phyloP scores from a whole-genome alignment of 2,113 vertebrate species.

The Andinoacara biseriatus region DNA sequence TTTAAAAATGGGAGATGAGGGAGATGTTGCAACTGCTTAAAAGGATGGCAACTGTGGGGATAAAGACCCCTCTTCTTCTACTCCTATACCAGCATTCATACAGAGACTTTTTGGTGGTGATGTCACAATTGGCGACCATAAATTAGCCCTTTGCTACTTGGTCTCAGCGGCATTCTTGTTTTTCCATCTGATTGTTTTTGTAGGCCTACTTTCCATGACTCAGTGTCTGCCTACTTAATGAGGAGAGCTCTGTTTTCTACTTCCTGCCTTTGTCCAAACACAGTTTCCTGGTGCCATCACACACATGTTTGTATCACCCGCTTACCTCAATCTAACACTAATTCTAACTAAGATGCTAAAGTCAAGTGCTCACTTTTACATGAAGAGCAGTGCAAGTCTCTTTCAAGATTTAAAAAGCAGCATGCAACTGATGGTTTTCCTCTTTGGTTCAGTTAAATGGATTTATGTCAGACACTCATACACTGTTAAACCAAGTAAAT shows the following conservation, averaged over 20 bases:
- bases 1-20: background rate
- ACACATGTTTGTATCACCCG: background rate
- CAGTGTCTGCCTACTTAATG: constrained; percentile 36
- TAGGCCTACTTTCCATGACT: constrained; percentile 29
- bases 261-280: constrained; percentile 79
- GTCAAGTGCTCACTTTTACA: background rate
- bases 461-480: background rate
- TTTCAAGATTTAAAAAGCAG: background rate
- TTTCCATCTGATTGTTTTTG: constrained; percentile 45
- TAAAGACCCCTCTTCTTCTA: background rate
- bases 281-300: constrained; percentile 71
- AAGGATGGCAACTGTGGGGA: background rate
- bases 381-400: background rate
- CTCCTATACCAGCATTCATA: background rate
- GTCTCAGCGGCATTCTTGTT: constrained; percentile 6
- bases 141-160: background rate
- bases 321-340: background rate
- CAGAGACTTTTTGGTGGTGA: background rate
- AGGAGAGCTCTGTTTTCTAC: constrained; percentile 52
- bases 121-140: background rate
- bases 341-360: background rate
- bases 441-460: background rate
- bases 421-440: background rate
- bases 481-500: background rate
- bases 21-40: background rate